Conservation (phyloP, 2,888 invertebrate species). For the Pseudoips prasinana region DNA sequence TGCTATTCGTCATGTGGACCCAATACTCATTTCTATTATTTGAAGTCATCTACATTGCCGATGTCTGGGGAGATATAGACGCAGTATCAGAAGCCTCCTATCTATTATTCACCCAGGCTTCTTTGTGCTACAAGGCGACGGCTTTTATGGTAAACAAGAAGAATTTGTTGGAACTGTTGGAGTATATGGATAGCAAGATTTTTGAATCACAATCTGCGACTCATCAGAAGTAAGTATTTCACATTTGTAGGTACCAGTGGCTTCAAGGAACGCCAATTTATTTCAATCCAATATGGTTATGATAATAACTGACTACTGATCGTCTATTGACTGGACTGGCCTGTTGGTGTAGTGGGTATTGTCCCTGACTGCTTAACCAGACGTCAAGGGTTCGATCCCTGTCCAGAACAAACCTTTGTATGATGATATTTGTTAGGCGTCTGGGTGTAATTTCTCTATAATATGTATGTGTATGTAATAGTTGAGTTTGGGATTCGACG, state of each 20-base stretch:
- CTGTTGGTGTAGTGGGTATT: too few species aligned
- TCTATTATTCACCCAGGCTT: conserved; percentile 64
- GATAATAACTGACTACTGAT: too few species aligned
- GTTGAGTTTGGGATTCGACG: too few species aligned
- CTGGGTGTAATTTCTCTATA: too few species aligned
- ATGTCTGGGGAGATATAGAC: conserved; percentile 63
- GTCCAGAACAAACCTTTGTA: too few species aligned
- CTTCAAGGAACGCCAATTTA: too few species aligned
- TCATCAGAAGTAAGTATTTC: conserved; percentile 52
- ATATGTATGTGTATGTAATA: too few species aligned
- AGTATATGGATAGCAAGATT: conserved; percentile 46
- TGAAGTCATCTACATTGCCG: conserved; percentile 57
- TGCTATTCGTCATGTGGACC: conserved; percentile 44
- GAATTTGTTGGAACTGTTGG: conserved; percentile 41
- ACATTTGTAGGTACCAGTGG: not conserved
- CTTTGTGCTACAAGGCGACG: conserved; percentile 61
- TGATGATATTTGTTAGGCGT: too few species aligned
- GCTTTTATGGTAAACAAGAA: conserved; percentile 52
- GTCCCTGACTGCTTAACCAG: too few species aligned
- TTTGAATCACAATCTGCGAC: conserved; percentile 44
- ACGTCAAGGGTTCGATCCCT: too few species aligned
- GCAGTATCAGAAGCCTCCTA: conserved; percentile 63
- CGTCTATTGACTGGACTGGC: too few species aligned
- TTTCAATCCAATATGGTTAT: too few species aligned
- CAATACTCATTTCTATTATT: conserved; percentile 61